Conservation (phyloP, 2,113 vertebrate genomes). For the Papio anubis region DNA sequence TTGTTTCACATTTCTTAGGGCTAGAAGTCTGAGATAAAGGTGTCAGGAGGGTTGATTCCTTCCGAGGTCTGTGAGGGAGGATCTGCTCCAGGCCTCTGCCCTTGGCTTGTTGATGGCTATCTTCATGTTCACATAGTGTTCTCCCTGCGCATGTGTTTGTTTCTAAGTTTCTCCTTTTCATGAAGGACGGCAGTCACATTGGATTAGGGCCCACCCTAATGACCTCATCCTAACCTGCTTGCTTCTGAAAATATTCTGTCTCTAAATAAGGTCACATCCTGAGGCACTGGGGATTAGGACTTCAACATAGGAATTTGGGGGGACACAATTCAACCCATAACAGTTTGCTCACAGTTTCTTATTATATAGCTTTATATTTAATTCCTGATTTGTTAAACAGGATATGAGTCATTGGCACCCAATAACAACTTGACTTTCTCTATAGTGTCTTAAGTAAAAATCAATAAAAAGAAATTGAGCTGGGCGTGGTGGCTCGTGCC, state of each 20-base stretch:
- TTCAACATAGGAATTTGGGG: neutral
- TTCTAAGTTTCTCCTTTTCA: conserved; percentile 5
- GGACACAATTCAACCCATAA: neutral
- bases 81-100: neutral
- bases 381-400: neutral
- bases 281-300: neutral
- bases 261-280: neutral
- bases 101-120: neutral
- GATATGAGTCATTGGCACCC: neutral
- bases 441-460: neutral
- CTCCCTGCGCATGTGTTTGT: neutral
- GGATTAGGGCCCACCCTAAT: neutral
- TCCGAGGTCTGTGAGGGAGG: neutral
- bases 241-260: neutral
- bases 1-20: neutral
- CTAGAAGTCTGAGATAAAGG: neutral
- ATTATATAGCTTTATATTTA: neutral
- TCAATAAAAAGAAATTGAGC: neutral
- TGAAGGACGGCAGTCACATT: neutral
- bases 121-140: neutral
- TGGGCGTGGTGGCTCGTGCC: neutral
- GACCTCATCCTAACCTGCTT: neutral
- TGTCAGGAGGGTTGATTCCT: neutral
- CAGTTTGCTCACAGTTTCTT: neutral
- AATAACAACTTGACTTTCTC: neutral